Percentiles rank a stretch among this genome's conserved stretches.
Conservation (phyloP, 2,113 vertebrate species). For the Mobula birostris region DNA sequence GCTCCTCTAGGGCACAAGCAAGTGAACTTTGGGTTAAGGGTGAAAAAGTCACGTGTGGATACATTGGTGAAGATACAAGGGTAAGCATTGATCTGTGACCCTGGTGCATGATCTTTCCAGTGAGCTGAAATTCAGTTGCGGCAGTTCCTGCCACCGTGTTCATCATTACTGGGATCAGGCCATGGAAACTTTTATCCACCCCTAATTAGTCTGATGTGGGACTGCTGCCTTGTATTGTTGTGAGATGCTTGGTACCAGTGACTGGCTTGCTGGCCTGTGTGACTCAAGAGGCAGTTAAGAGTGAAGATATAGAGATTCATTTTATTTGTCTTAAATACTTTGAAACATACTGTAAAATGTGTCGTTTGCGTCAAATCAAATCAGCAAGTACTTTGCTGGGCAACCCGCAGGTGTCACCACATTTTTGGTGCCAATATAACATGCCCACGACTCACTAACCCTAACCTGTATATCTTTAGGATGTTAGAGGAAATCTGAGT, state of each 20-base stretch:
- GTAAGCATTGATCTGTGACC: conserved; percentile 54
- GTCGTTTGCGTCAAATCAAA: no score
- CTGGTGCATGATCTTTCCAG: neutral
- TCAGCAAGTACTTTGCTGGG: no score
- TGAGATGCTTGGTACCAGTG: neutral
- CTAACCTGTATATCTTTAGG: no score
- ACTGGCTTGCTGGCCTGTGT: neutral
- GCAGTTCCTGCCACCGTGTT: neutral
- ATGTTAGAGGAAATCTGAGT: no score
- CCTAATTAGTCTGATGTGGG: neutral
- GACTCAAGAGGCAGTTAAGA: no score
- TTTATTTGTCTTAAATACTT: no score
- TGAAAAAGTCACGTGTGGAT: conserved; percentile 96
- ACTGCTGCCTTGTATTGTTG: neutral
- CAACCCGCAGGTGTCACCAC: no score
- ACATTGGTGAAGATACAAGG: conserved; percentile 91
- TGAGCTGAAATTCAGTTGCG: neutral
- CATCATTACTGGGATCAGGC: neutral
- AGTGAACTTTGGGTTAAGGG: conserved; percentile 96
- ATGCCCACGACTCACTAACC: no score
- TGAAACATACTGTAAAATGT: no score
- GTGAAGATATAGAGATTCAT: no score
- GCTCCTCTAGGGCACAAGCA: conserved; percentile 77
- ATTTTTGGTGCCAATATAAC: no score
- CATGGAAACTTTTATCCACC: neutral